phyloP scores from a whole-genome alignment of 2,888 invertebrate species.

The Orthosia gothica region DNA sequence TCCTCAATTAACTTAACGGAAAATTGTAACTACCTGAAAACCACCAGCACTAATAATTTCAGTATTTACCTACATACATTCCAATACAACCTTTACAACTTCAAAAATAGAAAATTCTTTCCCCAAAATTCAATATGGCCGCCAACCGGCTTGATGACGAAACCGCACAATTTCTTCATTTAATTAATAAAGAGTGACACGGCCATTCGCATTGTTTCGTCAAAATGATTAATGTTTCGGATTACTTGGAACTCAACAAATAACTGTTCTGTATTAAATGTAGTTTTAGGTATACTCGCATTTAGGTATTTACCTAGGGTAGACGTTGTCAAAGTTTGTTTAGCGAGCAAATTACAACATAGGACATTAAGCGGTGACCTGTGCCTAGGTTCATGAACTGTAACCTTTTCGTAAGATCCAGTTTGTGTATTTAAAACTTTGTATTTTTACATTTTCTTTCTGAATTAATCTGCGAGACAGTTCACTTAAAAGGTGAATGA shows the following conservation, averaged over 20 bases:
- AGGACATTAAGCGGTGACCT: constrained; percentile 8
- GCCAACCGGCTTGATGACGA: constrained; percentile 7
- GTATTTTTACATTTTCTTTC: background rate
- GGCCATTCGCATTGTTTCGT: constrained; percentile 46
- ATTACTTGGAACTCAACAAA: constrained; percentile 15
- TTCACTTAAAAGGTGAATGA: background rate
- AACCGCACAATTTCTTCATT: constrained; percentile 31
- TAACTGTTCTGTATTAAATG: background rate
- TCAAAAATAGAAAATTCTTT: constrained; percentile 4
- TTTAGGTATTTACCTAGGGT: background rate
- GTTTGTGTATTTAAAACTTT: background rate
- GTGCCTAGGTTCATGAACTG: background rate
- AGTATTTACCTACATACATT: background rate
- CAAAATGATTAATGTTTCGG: constrained; percentile 55
- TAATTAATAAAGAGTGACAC: constrained; percentile 49
- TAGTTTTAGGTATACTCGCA: background rate
- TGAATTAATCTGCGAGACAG: background rate
- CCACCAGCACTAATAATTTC: background rate
- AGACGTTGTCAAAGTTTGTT: background rate
- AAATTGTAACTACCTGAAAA: background rate
- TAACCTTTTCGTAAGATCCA: constrained; percentile 4
- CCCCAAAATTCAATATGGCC: constrained; percentile 44
- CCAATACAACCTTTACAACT: background rate
- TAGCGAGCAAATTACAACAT: background rate
- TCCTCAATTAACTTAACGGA: background rate